Evolutionary conservation across 2,797 vertebrate genomes (phyloP).

Genomic region (Yasuhikotakia modesta): DNA sequence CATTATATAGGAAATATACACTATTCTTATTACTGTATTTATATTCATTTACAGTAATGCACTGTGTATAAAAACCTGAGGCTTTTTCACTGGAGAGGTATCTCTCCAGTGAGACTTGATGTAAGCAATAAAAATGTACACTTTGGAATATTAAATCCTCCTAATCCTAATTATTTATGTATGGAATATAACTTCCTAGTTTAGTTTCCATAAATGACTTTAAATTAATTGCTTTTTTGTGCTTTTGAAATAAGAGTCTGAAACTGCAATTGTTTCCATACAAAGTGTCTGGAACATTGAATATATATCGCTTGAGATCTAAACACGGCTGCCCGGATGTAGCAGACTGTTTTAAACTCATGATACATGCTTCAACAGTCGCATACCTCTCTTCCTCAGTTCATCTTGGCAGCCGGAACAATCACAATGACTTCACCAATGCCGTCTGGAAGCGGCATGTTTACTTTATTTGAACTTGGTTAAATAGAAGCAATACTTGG

Average conservation of each 20-base stretch:
- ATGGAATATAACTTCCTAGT: conserved; percentile 1
- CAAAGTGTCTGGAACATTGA: conserved; percentile 14
- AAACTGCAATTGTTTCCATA: conserved; percentile 20
- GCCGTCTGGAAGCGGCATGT: conserved; percentile 5
- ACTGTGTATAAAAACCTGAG: too few species aligned
- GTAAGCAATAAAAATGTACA: neutral
- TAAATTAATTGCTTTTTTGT: neutral
- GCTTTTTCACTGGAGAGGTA: too few species aligned
- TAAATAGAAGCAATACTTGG: conserved; percentile 31
- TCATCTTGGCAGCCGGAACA: conserved; percentile 58
- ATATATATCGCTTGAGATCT: conserved; percentile 28
- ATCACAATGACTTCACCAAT: conserved; percentile 58
- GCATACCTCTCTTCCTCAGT: conserved; percentile 48
- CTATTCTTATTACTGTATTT: too few species aligned
- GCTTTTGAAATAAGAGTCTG: conserved; percentile 25
- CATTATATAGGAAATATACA: neutral
- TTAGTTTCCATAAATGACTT: conserved; percentile 24
- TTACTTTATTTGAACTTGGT: conserved; percentile 38
- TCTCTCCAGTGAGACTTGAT: neutral
- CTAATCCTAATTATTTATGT: conserved; percentile 15
- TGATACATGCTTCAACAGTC: conserved; percentile 34
- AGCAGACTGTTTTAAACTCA: conserved; percentile 46
- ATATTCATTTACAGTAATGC: neutral
- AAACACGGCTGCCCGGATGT: conserved; percentile 46
- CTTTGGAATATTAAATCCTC: conserved; percentile 13